A percentile compares a stretch with the other conserved stretches of the same genome.
Evolutionary conservation across 2,113 vertebrate genomes (phyloP).

Genomic region (Leucoraja erinaceus): DNA sequence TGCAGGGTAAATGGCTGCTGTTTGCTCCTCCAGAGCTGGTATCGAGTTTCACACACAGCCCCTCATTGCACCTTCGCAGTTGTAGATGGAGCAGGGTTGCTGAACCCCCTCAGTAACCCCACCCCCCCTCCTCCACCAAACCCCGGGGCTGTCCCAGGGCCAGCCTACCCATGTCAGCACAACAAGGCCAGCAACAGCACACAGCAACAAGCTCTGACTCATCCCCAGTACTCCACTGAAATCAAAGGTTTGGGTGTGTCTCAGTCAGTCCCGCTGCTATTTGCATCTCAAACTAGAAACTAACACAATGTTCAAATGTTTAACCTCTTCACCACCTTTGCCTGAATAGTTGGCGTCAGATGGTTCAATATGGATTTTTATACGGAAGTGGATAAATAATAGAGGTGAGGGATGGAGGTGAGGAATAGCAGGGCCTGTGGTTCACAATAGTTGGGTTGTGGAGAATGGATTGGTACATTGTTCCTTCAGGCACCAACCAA

Average conservation of each 20-base stretch:
- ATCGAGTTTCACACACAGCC: too few species aligned
- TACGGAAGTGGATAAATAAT: background rate
- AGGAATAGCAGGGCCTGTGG: too few species aligned
- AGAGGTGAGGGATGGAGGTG: background rate
- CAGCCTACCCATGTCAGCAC: too few species aligned
- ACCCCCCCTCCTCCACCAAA: too few species aligned
- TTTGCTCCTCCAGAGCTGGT: too few species aligned
- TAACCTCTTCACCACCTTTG: background rate
- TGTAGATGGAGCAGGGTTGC: too few species aligned
- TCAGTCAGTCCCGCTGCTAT: background rate
- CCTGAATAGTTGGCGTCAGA: background rate
- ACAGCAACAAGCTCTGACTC: background rate
- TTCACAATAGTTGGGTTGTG: background rate
- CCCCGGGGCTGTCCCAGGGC: background rate
- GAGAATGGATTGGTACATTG: background rate
- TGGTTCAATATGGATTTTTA: background rate
- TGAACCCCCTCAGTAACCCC: background rate
- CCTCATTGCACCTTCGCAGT: too few species aligned
- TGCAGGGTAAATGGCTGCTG: too few species aligned
- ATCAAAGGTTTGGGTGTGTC: conserved; percentile 17
- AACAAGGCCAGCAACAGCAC: background rate
- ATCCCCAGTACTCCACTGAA: background rate
- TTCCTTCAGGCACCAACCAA: background rate
- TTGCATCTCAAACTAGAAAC: background rate
- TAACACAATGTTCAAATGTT: background rate